Evolutionary conservation across 1,140 invertebrate species (phyloP).

Genomic region (Calliopsis andreniformis): DNA sequence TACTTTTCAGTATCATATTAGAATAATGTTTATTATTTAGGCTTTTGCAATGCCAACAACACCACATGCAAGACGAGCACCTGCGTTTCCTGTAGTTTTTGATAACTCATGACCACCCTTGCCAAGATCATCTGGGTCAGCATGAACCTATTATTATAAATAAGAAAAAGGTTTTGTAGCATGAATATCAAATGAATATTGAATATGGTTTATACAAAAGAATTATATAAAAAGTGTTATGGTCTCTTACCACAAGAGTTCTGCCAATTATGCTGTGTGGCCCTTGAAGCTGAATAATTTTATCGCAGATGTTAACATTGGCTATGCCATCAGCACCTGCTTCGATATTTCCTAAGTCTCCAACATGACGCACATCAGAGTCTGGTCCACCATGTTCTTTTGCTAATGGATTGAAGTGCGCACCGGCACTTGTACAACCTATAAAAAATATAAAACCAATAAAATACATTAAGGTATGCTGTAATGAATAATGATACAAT

Average conservation of each 20-base stretch:
- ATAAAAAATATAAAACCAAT: constrained; percentile 4
- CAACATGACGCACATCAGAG: constrained; percentile 90
- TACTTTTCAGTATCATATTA: background rate
- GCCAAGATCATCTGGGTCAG: constrained; percentile 96
- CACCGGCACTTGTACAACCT: constrained; percentile 96
- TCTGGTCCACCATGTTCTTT: constrained; percentile 93
- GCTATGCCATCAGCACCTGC: constrained; percentile 88
- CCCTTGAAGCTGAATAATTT: constrained; percentile 88
- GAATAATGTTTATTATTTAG: constrained; percentile 64
- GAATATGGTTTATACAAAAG: too few relatives aligned
- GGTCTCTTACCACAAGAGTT: constrained; percentile 88
- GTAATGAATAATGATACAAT: too few relatives aligned
- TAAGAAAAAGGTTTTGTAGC: background rate
- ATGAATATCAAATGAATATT: background rate
- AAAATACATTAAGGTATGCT: too few relatives aligned
- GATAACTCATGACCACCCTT: constrained; percentile 96
- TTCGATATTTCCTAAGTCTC: constrained; percentile 95
- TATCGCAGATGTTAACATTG: constrained; percentile 90
- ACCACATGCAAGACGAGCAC: constrained; percentile 96
- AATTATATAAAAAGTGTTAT: constrained; percentile 34
- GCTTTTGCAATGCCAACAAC: constrained; percentile 94
- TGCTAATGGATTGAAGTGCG: constrained; percentile 96
- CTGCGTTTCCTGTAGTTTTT: constrained; percentile 98
- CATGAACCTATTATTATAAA: constrained; percentile 86
- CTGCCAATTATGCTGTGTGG: constrained; percentile 92